Evolutionary conservation across 2,888 invertebrate genomes (phyloP).

Genomic region (Neoscelio sp.): DNA sequence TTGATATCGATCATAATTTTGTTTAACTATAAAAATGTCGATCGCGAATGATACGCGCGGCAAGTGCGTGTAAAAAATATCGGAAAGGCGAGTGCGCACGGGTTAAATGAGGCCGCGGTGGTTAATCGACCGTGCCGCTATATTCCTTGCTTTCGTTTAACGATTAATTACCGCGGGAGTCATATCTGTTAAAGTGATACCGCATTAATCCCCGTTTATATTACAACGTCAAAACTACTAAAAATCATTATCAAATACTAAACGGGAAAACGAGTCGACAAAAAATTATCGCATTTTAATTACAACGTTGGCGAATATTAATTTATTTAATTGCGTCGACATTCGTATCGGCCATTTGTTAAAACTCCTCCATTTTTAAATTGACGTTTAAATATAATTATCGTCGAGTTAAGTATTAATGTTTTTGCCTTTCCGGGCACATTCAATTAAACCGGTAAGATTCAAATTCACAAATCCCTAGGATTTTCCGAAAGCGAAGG

Average conservation of each 20-base stretch:
- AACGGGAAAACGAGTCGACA: constrained; percentile 33
- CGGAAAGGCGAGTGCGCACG: constrained; percentile 59
- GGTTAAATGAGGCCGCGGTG: constrained; percentile 67
- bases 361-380: too few species aligned
- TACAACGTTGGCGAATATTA: neutral
- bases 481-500: constrained; percentile 52
- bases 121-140: constrained; percentile 68
- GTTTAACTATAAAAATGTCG: constrained; percentile 52
- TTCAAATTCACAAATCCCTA: constrained; percentile 56
- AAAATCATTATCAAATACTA: constrained; percentile 47
- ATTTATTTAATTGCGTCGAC: neutral
- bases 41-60: constrained; percentile 53
- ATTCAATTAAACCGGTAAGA: constrained; percentile 49
- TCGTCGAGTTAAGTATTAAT: neutral
- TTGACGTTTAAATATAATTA: too few species aligned
- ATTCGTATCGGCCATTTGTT: too few species aligned
- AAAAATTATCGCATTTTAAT: constrained; percentile 37
- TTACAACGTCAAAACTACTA: constrained; percentile 55
- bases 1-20: constrained; percentile 64
- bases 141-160: constrained; percentile 69
- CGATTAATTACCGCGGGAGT: constrained; percentile 66
- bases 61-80: constrained; percentile 59
- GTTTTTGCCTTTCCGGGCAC: neutral
- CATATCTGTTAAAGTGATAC: constrained; percentile 59
- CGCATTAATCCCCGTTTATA: constrained; percentile 60